A percentile compares a stretch with the other conserved stretches of the same genome.
phyloP scores from a whole-genome alignment of 2,888 invertebrate genomes.

The Eudemis profundana region DNA sequence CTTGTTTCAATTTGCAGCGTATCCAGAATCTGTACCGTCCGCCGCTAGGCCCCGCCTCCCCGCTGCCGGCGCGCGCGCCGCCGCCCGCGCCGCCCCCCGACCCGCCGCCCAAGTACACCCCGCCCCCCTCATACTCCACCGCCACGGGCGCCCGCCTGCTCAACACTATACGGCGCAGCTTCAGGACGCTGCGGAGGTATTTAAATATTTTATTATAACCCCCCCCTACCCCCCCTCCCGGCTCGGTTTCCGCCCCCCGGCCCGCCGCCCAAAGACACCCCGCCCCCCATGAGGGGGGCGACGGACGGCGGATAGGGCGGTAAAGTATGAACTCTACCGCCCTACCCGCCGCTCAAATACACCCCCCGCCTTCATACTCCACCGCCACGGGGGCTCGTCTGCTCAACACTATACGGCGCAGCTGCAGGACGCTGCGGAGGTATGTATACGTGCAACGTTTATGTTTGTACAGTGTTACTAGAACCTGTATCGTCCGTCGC shows the following conservation, averaged over 20 bases:
- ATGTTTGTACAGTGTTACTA: too few species aligned
- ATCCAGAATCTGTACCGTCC: conserved; percentile 94
- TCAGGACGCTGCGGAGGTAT: conserved; percentile 56
- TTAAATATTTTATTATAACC: too few species aligned
- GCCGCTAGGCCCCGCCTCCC: conserved; percentile 75
- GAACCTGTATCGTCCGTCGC: too few species aligned
- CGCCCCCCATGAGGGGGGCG: too few species aligned
- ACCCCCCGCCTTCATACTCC: conserved; percentile 96
- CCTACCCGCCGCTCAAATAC: conserved; percentile 88
- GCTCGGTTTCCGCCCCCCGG: too few species aligned
- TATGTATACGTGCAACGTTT: conserved; percentile 51
- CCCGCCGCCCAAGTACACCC: conserved; percentile 96
- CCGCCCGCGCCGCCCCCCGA: conserved; percentile 74
- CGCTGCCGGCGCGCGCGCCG: conserved; percentile 61
- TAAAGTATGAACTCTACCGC: too few species aligned
- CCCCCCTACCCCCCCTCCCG: too few species aligned
- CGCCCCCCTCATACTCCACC: conserved; percentile 96
- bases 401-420: conserved; percentile 91
- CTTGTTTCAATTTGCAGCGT: conserved; percentile 85
- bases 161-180: conserved; percentile 91
- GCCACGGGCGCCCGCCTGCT: conserved; percentile 94
- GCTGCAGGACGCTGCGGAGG: conserved; percentile 88
- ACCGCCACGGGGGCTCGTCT: conserved; percentile 95
- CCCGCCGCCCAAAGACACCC: too few species aligned
- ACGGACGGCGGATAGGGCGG: too few species aligned